A percentile compares a stretch with the other conserved stretches of the same genome.
Conservation (phyloP, 2,888 invertebrate species). For the Mythimna lalbum region DNA sequence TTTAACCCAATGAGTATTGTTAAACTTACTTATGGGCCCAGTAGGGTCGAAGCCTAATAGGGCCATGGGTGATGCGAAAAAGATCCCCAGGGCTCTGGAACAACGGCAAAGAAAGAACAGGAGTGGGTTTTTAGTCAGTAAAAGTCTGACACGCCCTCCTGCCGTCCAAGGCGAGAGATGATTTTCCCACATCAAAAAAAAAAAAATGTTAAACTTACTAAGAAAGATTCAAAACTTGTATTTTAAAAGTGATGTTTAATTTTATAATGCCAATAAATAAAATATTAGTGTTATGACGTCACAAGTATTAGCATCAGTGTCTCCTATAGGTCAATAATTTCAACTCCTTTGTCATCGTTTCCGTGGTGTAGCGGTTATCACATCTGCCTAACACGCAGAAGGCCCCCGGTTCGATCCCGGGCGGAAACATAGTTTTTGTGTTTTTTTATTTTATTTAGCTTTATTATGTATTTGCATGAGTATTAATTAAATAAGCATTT, state of each 20-base stretch:
- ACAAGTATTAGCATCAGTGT: not conserved
- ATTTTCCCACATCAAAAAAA: no score
- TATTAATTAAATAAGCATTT: no score
- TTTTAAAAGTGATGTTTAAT: no score
- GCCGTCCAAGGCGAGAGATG: no score
- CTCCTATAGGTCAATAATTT: not conserved
- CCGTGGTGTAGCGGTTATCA: conserved; percentile 97
- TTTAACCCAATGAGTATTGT: not conserved
- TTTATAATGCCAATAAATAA: no score
- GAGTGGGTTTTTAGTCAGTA: no score
- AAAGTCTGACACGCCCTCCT: no score
- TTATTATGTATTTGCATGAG: no score
- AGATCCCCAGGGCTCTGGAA: no score
- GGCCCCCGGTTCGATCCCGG: conserved; percentile 97
- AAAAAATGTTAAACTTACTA: not conserved
- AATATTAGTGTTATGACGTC: not conserved
- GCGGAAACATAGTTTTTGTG: conserved; percentile 92
- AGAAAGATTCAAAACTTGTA: not conserved
- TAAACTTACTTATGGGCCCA: not conserved
- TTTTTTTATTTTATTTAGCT: conserved; percentile 12
- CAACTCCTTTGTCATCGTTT: fast-evolving
- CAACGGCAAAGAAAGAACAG: no score
- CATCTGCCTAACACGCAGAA: conserved; percentile 98
- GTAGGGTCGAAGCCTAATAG: no score
- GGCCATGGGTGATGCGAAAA: no score